A percentile compares a stretch with the other conserved stretches of the same genome.
phyloP scores from a whole-genome alignment of 2,888 invertebrate genomes.

The Liodrosophila aerea region DNA sequence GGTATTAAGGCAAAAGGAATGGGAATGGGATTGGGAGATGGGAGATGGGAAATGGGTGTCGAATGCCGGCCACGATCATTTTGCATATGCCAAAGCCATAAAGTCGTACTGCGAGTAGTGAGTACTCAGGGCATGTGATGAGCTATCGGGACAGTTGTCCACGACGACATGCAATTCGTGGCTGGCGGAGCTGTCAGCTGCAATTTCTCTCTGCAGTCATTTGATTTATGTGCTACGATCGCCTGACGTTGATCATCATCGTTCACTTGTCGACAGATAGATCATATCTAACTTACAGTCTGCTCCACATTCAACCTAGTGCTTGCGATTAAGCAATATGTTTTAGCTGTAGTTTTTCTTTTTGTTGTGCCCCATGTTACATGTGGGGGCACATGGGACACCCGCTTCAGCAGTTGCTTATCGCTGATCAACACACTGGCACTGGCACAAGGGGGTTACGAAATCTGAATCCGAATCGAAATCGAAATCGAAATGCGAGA shows the following conservation, averaged over 20 bases:
- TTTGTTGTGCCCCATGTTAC: conserved; percentile 24
- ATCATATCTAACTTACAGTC: conserved; percentile 42
- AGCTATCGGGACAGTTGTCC: conserved; percentile 67
- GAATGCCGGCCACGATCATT: conserved; percentile 69
- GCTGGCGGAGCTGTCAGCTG: conserved; percentile 46
- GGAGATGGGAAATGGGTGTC: conserved; percentile 58
- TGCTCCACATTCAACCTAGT: conserved; percentile 58
- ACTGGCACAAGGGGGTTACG: conserved; percentile 50
- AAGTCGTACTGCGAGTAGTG: conserved; percentile 29
- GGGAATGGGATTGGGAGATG: no score
- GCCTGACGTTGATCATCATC: conserved; percentile 56
- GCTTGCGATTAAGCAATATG: conserved; percentile 72
- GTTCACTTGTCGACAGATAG: conserved; percentile 62
- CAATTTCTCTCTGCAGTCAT: conserved; percentile 51
- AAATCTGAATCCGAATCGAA: conserved; percentile 52
- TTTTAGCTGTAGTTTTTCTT: conserved; percentile 32
- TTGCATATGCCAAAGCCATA: conserved; percentile 69
- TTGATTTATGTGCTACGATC: conserved; percentile 70
- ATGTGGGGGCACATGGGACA: conserved; percentile 50
- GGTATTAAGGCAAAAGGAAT: conserved; percentile 6
- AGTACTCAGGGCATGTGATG: conserved; percentile 27
- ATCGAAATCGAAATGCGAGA: conserved; percentile 68
- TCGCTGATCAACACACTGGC: conserved; percentile 32
- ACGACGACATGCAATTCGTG: conserved; percentile 42
- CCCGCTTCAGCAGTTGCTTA: conserved; percentile 46